Percentiles rank a stretch among this genome's conserved stretches.
Evolutionary conservation across 2,113 vertebrate species (phyloP).

Genomic region (Apteryx mantelli): DNA sequence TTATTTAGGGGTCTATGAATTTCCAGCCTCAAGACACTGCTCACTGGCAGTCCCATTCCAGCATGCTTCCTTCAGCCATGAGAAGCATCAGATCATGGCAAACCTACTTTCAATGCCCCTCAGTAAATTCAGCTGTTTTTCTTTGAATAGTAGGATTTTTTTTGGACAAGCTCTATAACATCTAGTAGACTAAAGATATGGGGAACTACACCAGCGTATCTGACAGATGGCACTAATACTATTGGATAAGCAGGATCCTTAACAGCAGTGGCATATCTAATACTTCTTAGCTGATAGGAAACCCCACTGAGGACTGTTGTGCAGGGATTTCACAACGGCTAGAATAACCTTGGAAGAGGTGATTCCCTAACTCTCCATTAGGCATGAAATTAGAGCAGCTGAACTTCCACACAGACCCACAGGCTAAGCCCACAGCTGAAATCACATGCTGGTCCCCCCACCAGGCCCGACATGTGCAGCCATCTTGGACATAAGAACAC

Average conservation of each 20-base stretch:
- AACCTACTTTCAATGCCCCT: neutral
- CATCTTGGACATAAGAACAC: neutral
- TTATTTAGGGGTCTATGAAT: neutral
- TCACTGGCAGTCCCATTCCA: neutral
- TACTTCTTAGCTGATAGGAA: accelerated
- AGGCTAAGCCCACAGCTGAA: neutral
- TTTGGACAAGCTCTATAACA: accelerated
- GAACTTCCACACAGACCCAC: neutral
- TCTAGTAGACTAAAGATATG: neutral
- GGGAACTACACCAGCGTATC: neutral
- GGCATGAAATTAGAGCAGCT: neutral
- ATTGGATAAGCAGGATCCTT: neutral
- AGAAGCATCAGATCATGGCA: neutral
- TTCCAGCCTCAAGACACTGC: neutral
- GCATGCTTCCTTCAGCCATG: neutral
- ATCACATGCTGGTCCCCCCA: neutral
- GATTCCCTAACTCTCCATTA: neutral
- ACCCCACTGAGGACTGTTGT: accelerated
- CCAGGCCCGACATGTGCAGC: neutral
- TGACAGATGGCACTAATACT: neutral
- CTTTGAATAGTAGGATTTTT: accelerated
- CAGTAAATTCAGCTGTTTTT: neutral
- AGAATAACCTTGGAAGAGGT: neutral
- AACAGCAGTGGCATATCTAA: neutral
- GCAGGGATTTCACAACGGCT: neutral